Evolutionary conservation across 1,140 invertebrate genomes (phyloP), one percentile per base, ranked within the genome.

Genomic region (Dendrolimus kikuchii): DNA sequence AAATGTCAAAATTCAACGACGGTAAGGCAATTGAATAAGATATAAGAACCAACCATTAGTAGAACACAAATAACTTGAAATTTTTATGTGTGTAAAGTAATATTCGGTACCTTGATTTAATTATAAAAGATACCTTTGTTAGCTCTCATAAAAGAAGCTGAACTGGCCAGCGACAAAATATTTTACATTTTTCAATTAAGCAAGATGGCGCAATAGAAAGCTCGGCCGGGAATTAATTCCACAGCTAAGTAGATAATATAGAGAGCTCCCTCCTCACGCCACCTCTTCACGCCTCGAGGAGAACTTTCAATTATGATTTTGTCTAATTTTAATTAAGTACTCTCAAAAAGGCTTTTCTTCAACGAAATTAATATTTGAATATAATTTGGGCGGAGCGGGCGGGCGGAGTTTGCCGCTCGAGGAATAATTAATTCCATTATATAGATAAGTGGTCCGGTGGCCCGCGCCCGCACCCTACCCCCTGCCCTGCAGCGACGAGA

Each of bases 241-340:
- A 67, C 68, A 66, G 68, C 71, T 83, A 84, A 84, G 80, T 84
- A 81, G 83, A 86, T 86, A 83, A 83, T 77, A 77, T 74, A 77
- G 74, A 71, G 66, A 71, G 65, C 69, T 69, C 69, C 75, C 66
- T 68, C 76, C 67, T 59, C 71, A 62, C 62, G 63, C 76, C 75
- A 61, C 70, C 69, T 77, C 80, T 83, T 84, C 81, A 78, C 83
- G 81, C 83, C 83, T 84, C 78, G 67, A 83, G 78, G 75, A 81
- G 79, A 86, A 86, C 79, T 83, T 86, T 86, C 82, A 86, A 86
- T 86, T 86, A 86, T 84, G 74, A 86, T 86, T 86, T 86, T 82
- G 82, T 86, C 81, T 86, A 86, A 86, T 86, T 86, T 86, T 86
- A 84, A 86, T 86, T 86, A 86, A 86, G 82, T 81, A 78, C 77